Base-by-base conservation (phyloP, 2,113 vertebrate genomes). In the Halichoerus grypus region DNA sequence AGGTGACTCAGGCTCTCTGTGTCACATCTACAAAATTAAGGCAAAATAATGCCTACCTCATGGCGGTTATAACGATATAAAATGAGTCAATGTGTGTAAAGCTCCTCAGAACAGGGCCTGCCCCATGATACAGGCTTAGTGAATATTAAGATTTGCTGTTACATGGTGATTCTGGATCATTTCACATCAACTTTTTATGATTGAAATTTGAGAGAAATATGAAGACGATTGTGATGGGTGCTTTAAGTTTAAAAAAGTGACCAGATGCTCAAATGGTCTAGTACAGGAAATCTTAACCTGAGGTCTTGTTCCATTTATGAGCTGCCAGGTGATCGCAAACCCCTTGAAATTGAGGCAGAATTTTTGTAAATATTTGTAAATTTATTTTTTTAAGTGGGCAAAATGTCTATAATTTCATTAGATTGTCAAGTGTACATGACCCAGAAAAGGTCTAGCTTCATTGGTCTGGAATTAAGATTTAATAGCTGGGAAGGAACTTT, bases 161-260 rank as follows among this genome's bases (percentile, higher is more conserved):
- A 67, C 11, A 9, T 69, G 39, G 31, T 87, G 49, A 72, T 65
- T 88, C 55, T 74, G 16, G 53, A 80, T 87, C 63, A 67, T 87
- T 86, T 55, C 22, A n/a, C 18, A 18, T 92, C 26, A 92, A 55
- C n/a, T 92, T 92, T 74, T 81, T 74, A 42, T 81, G 61, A 72
- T 81, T 13, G 69, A n/a, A 16, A 63, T 59, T 69, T 36, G 63
- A 89, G 26, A 67, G 28, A 83, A 71, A 61, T 61, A 69, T 21
- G 51, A 91, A 91, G 31, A 22, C 79, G 88, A 86, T 86, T 57
- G 15, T 86, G 51, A 69, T 28, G 46, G n/a, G 21, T 74, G 26
- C 67, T 95, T 95, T 19, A 92, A 82, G 22, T 92, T 82, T 65
- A 31, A 85, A 71, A 74, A 55, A 74, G 19, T 80, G 42, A 63